These are phyloP conservation scores for Ostrea denselamellosa DNA, from an alignment of 1,140 invertebrate species.

Conservation along the genomic window DNA sequence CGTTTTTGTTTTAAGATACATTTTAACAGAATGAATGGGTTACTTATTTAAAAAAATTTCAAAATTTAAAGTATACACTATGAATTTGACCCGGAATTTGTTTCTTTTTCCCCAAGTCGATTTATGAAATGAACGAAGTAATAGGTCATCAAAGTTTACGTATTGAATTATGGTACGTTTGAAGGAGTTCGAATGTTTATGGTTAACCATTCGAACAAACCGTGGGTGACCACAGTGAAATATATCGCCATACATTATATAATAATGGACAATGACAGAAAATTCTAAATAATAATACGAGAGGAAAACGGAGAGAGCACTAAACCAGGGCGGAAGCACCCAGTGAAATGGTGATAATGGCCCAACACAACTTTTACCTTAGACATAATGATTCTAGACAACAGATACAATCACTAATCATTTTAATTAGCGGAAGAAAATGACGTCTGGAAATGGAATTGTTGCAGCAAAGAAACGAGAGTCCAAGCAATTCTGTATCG, in stretches of 20 bases:
- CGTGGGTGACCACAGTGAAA: neutral
- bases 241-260: neutral
- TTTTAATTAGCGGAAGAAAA: constrained; percentile 33
- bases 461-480: constrained; percentile 1
- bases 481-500: neutral
- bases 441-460: constrained; percentile 28
- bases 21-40: no score
- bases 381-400: constrained; percentile 5
- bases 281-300: neutral
- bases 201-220: constrained; percentile 18
- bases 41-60: neutral
- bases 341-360: constrained; percentile 22
- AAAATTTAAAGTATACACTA: neutral
- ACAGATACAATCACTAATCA: constrained; percentile 33
- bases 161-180: neutral
- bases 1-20: no score
- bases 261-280: neutral
- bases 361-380: neutral
- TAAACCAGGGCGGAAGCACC: neutral
- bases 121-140: neutral
- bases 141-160: no score
- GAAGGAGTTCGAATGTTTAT: neutral
- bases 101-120: neutral
- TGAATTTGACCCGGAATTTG: neutral
- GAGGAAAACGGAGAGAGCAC: neutral